Percentiles rank a stretch among this genome's conserved stretches.
These are phyloP conservation scores for Caenorhabditis inopinata DNA, from an alignment of 1,140 invertebrate species.

Conservation along the genomic window DNA sequence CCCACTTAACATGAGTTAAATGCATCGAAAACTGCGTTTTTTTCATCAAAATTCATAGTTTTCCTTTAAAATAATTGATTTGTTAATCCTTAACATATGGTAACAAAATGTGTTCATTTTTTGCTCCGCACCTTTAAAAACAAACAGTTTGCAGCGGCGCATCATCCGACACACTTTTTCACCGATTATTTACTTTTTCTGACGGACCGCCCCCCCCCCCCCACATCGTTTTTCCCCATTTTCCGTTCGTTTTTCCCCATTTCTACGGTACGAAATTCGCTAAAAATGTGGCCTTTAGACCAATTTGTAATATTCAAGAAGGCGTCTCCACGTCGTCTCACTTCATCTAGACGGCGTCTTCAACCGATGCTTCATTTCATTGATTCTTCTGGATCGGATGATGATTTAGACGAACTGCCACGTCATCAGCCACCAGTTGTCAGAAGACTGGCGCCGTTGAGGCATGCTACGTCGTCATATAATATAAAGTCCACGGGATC, in stretches of 20 bases:
- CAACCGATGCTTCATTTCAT: constrained; percentile 4
- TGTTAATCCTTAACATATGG: no score
- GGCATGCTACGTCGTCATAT: neutral
- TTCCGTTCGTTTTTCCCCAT: neutral
- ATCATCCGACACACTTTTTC: neutral
- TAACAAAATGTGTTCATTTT: no score
- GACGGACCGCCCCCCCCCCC: neutral
- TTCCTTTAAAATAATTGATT: no score
- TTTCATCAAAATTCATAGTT: no score
- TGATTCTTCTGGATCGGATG: constrained; percentile 2
- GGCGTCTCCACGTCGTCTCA: constrained; percentile 5
- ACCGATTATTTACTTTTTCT: no score
- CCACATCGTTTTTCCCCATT: neutral
- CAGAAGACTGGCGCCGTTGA: neutral
- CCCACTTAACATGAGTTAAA: no score
- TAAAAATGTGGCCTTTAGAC: no score
- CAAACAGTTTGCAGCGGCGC: neutral
- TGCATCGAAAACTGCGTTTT: no score
- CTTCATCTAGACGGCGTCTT: neutral
- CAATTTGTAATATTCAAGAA: no score
- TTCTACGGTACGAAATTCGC: no score
- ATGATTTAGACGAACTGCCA: constrained; percentile 15
- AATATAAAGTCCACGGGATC: neutral
- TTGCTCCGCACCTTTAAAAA: neutral
- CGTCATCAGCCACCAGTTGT: constrained; percentile 1